These are phyloP conservation scores for Leucozona laternaria DNA, from an alignment of 2,888 invertebrate genomes.

Conservation along the genomic window DNA sequence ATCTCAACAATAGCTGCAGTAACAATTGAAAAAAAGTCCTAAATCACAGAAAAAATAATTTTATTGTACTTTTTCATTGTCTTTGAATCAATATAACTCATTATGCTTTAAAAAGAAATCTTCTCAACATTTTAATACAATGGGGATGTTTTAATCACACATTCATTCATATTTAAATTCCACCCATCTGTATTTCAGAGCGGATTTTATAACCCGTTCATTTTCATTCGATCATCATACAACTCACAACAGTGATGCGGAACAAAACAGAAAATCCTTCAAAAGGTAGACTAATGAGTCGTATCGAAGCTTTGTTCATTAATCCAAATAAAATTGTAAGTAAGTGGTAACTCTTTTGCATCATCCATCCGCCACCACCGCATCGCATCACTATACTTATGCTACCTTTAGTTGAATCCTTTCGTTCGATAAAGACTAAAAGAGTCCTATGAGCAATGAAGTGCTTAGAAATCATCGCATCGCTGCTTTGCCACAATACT, in stretches of 20 bases:
- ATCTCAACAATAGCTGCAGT: constrained; percentile 12
- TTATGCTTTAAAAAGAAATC: background rate
- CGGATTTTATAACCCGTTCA: constrained; percentile 62
- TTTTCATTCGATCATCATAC: constrained; percentile 53
- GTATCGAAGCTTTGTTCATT: constrained; percentile 75
- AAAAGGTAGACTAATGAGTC: constrained; percentile 76
- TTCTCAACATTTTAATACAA: constrained; percentile 13
- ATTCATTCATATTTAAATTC: constrained; percentile 31
- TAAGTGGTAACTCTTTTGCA: constrained; percentile 67
- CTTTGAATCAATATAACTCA: constrained; percentile 51
- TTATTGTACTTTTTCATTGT: constrained; percentile 9
- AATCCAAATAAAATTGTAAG: constrained; percentile 76
- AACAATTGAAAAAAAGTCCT: background rate
- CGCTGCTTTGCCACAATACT: constrained; percentile 60
- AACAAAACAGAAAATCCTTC: constrained; percentile 70
- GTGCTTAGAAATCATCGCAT: constrained; percentile 72
- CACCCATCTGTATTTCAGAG: constrained; percentile 15
- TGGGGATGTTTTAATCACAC: constrained; percentile 60
- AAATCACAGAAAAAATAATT: background rate
- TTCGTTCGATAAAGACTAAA: background rate
- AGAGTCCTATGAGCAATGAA: constrained; percentile 28
- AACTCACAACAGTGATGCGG: constrained; percentile 28
- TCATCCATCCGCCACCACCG: constrained; percentile 1
- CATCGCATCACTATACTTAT: background rate
- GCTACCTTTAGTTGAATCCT: constrained; percentile 3